Conservation (phyloP, 2,113 vertebrate genomes). For the Phycodurus eques region DNA sequence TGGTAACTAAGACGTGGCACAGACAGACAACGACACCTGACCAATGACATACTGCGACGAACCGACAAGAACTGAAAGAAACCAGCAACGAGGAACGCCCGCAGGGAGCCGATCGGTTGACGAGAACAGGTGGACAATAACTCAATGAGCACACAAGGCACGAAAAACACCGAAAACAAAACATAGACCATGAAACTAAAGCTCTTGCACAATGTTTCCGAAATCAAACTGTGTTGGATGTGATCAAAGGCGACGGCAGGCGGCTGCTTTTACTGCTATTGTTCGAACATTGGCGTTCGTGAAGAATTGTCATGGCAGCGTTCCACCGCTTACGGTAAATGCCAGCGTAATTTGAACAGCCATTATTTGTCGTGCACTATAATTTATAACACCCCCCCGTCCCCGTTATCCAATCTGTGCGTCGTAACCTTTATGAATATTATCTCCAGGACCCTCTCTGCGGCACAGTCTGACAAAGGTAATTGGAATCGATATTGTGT, state of each 20-base stretch:
- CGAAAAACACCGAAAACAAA: too few relatives aligned
- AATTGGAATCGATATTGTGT: not conserved
- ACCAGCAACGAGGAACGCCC: too few relatives aligned
- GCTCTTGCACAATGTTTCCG: not conserved
- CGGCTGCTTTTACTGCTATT: not conserved
- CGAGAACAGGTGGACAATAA: too few relatives aligned
- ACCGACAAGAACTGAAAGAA: too few relatives aligned
- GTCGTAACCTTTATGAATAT: constrained; percentile 1
- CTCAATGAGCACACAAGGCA: too few relatives aligned
- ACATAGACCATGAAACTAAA: not conserved
- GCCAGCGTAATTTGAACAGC: not conserved
- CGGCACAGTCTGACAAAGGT: not conserved
- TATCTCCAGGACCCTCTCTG: not conserved
- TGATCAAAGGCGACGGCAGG: not conserved
- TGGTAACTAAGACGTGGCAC: too few relatives aligned
- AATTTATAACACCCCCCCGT: not conserved
- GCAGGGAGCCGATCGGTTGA: too few relatives aligned
- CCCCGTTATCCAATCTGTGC: not conserved
- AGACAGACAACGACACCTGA: too few relatives aligned
- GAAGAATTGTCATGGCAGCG: not conserved
- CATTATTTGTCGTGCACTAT: not conserved
- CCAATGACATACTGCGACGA: too few relatives aligned
- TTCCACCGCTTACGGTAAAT: not conserved
- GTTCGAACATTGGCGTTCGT: not conserved
- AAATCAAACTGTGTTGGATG: not conserved